Conservation (phyloP, 2,113 vertebrate species). For the Pachyramphus minor region DNA sequence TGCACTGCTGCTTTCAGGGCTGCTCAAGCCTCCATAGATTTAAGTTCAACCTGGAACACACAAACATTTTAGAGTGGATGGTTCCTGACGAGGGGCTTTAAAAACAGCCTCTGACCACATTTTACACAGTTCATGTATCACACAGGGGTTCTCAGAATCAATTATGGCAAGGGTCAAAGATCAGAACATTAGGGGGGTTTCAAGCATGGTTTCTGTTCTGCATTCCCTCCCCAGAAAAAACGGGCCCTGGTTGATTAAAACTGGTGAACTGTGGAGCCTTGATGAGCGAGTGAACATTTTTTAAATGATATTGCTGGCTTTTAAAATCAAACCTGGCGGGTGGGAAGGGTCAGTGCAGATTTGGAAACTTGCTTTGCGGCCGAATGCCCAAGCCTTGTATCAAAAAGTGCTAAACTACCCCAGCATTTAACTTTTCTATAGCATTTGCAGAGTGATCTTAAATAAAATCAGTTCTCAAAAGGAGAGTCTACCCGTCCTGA, state of each 20-base stretch:
- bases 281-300: slow-evolving; percentile 47
- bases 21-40: neutral
- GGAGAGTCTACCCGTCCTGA: neutral
- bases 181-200: neutral
- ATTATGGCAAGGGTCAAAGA: slow-evolving; percentile 55
- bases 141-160: slow-evolving; percentile 42
- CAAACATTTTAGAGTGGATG: neutral
- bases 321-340: neutral
- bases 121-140: slow-evolving; percentile 57
- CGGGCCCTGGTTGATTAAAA: neutral
- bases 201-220: neutral
- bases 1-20: neutral
- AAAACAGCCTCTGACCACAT: slow-evolving; percentile 26
- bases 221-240: slow-evolving; percentile 19
- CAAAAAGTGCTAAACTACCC: neutral
- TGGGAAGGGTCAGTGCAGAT: neutral
- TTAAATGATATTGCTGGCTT: neutral
- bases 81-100: slow-evolving; percentile 1
- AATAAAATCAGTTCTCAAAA: neutral
- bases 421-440: neutral
- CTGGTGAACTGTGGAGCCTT: neutral
- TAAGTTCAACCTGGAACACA: neutral
- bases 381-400: neutral
- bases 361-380: neutral
- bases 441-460: neutral